Evolutionary conservation across 2,888 invertebrate genomes (phyloP), one percentile per base, ranked within the genome.

Genomic region (Fragum fragum): DNA sequence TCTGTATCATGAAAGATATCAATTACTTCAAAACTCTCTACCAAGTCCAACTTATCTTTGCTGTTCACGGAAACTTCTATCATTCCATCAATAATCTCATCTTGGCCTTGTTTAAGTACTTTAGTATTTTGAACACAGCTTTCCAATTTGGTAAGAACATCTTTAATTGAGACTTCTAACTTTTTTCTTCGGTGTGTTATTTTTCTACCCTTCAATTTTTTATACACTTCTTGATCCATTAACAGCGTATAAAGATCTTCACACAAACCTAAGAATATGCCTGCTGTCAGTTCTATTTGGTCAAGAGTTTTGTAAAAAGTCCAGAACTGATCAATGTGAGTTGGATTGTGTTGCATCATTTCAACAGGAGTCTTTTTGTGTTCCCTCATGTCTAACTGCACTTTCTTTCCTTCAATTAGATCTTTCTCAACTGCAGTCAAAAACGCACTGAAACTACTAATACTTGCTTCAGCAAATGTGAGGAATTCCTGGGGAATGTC

Each of bases 251-350:
- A 23, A n/a, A 28, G 23, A 23, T 26, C 57, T 57, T 21, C 57
- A 57, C 57, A 57, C 23, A 57, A 23, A n/a, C 23, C 28, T 26
- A 18, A 11, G 14, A 57, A 11, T 5, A 2, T 23, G 1, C 3
- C 1, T 7, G 23, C 28, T 5, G 28, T 21, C 26, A 28, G 11
- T 57, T 23, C 28, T 14, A 57, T 26, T 57, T 57, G 57, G n/a
- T 57, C 57, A n/a, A 57, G 57, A 21, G 28, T 57, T 57, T 57
- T 57, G 23, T 57, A 23, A 57, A 57, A 57, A 18, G 6, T 23
- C 57, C 57, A 57, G n/a, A 57, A 57, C 16, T 52, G 3, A 21
- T 52, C 52, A 52, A 52, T 16, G 2, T 26, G 57, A 21, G 11
- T n/a, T 23, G 57, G 26, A 2, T 57, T 26, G 7, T 57, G 23